A percentile compares a stretch with the other conserved stretches of the same genome.
phyloP scores from a whole-genome alignment of 2,888 invertebrate species.

The Lasioglossum pauxillum region DNA sequence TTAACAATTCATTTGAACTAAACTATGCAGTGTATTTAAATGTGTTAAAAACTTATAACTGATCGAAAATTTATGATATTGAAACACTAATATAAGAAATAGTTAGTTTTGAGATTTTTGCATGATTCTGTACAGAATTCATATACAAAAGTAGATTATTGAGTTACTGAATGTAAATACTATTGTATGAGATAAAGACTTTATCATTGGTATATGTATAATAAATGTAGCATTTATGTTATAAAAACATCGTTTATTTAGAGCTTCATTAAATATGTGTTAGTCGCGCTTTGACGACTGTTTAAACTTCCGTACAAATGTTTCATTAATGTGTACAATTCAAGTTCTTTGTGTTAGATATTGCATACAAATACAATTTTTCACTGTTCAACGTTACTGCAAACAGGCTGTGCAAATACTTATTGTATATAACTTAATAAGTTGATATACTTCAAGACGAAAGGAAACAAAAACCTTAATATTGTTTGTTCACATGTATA shows the following conservation, averaged over 20 bases:
- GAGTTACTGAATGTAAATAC: constrained; percentile 30
- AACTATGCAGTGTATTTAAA: constrained; percentile 26
- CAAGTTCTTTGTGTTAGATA: constrained; percentile 22
- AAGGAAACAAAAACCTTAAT: constrained; percentile 20
- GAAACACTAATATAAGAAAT: constrained; percentile 1
- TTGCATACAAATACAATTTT: constrained; percentile 28
- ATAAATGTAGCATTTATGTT: constrained; percentile 26
- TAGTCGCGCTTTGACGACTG: not conserved
- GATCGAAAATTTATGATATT: not conserved
- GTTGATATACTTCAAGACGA: constrained; percentile 36
- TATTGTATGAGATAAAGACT: constrained; percentile 33
- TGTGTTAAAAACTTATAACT: constrained; percentile 22
- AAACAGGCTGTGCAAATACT: constrained; percentile 57
- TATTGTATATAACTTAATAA: constrained; percentile 50
- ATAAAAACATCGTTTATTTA: constrained; percentile 26
- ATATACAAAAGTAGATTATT: constrained; percentile 21
- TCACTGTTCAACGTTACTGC: constrained; percentile 32
- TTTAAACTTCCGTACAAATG: not conserved
- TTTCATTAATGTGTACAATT: constrained; percentile 27
- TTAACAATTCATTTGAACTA: constrained; percentile 18
- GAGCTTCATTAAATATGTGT: constrained; percentile 9
- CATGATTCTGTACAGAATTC: constrained; percentile 11
- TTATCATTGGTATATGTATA: constrained; percentile 17
- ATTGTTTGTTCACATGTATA: not conserved
- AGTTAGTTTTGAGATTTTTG: constrained; percentile 23